phyloP scores from a whole-genome alignment of 2,797 vertebrate genomes.

The Malurus leucopterus region DNA sequence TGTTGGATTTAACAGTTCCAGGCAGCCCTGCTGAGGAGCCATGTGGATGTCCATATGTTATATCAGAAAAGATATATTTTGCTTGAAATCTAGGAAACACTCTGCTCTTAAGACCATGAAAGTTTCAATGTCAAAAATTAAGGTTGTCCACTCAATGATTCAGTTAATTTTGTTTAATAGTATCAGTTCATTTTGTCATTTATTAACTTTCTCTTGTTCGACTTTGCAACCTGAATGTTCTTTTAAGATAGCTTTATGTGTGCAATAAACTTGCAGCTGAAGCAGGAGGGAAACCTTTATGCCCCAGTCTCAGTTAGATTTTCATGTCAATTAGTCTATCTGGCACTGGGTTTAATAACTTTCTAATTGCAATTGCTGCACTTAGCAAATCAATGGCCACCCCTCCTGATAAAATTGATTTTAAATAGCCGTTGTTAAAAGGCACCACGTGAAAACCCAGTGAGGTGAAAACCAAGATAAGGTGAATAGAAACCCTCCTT shows the following conservation, averaged over 20 bases:
- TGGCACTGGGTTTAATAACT: not conserved
- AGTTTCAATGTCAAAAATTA: not conserved
- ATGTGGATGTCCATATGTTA: not conserved
- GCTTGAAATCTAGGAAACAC: not conserved
- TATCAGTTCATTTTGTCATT: not conserved
- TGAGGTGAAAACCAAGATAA: not conserved
- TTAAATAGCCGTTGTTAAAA: constrained; percentile 5
- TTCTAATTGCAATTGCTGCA: not conserved
- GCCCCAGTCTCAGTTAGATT: not conserved
- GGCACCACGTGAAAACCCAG: not conserved
- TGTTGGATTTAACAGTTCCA: not conserved
- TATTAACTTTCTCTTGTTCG: not conserved
- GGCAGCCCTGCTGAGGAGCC: not conserved
- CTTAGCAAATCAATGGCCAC: constrained; percentile 15
- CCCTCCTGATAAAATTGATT: constrained; percentile 19
- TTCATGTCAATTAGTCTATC: not conserved
- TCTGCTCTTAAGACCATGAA: not conserved
- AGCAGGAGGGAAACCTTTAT: not conserved
- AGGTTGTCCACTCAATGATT: not conserved
- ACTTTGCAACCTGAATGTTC: not conserved
- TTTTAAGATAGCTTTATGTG: not conserved
- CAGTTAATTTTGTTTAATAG: not conserved
- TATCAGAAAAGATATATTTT: not conserved
- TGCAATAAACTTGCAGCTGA: not conserved
- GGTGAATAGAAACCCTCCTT: not conserved